These are phyloP conservation scores for Solen grandis DNA, from an alignment of 1,140 invertebrate genomes.

Conservation along the genomic window DNA sequence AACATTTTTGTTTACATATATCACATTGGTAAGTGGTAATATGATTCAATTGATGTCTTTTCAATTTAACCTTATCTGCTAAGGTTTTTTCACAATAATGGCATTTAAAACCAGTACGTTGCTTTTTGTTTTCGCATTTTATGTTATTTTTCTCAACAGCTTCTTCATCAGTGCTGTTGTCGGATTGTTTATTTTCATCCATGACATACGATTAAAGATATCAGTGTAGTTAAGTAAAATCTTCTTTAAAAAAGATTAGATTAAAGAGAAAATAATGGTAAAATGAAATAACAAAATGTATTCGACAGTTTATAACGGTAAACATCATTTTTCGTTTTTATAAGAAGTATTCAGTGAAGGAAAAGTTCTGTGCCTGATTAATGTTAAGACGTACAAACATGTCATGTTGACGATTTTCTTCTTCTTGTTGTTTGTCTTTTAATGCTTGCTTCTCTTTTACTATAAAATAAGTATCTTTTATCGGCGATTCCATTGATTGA, in stretches of 20 bases:
- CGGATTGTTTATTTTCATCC: neutral
- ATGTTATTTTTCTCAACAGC: neutral
- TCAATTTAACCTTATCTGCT: neutral
- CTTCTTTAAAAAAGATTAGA: too few relatives aligned
- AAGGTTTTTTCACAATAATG: neutral
- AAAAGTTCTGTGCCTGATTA: neutral
- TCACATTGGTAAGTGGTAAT: neutral
- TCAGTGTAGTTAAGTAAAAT: too few relatives aligned
- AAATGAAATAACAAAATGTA: too few relatives aligned
- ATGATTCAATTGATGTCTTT: neutral
- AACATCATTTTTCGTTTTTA: neutral
- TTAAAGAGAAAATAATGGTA: too few relatives aligned
- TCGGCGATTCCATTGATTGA: neutral
- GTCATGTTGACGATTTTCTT: neutral
- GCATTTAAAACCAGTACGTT: neutral
- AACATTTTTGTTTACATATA: neutral
- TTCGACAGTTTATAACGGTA: too few relatives aligned
- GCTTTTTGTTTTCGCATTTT: neutral
- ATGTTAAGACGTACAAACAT: neutral
- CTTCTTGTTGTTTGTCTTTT: neutral
- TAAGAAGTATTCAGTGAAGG: neutral
- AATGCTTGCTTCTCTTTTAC: neutral
- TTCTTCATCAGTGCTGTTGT: neutral
- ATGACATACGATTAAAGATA: too few relatives aligned
- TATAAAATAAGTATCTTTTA: neutral